Percentiles rank a stretch among this genome's conserved stretches.
phyloP scores from a whole-genome alignment of 2,797 vertebrate genomes.

The Galago senegalensis region DNA sequence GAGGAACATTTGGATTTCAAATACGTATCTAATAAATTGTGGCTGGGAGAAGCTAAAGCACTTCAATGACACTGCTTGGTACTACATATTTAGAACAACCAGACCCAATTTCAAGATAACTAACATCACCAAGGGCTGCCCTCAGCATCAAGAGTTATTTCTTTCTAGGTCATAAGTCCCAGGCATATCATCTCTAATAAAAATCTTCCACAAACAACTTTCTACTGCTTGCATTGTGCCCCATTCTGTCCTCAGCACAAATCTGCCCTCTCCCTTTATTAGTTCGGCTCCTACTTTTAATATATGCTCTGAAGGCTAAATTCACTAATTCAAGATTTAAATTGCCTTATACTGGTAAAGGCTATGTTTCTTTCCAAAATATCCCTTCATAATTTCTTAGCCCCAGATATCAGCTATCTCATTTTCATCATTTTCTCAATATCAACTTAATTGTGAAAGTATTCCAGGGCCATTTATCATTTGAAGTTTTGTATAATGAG shows the following conservation, averaged over 20 bases:
- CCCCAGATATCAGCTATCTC: constrained; percentile 14
- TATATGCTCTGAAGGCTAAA: constrained; percentile 33
- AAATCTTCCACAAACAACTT: constrained; percentile 43
- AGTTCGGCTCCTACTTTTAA: neutral
- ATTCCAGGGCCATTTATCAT: constrained; percentile 65
- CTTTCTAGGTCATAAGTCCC: constrained; percentile 58
- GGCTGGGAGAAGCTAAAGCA: constrained; percentile 41
- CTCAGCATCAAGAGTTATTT: constrained; percentile 45
- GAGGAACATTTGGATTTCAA: constrained; percentile 64
- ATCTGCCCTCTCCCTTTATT: neutral
- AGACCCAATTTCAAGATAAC: constrained; percentile 49
- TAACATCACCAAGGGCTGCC: neutral
- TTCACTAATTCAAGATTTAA: constrained; percentile 61
- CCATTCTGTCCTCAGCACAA: neutral
- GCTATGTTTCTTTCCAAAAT: constrained; percentile 49
- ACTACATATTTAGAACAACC: constrained; percentile 65
- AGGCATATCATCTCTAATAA: constrained; percentile 49
- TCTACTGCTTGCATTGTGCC: neutral
- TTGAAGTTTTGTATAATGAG: constrained; percentile 71
- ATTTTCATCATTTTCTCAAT: constrained; percentile 69
- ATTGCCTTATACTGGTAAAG: constrained; percentile 4
- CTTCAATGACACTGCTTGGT: constrained; percentile 37
- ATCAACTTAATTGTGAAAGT: constrained; percentile 68
- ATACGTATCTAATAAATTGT: constrained; percentile 68
- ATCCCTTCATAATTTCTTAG: constrained; percentile 38